These are phyloP conservation scores for Furnarius figulus DNA, from an alignment of 2,113 vertebrate genomes.

Conservation along the genomic window DNA sequence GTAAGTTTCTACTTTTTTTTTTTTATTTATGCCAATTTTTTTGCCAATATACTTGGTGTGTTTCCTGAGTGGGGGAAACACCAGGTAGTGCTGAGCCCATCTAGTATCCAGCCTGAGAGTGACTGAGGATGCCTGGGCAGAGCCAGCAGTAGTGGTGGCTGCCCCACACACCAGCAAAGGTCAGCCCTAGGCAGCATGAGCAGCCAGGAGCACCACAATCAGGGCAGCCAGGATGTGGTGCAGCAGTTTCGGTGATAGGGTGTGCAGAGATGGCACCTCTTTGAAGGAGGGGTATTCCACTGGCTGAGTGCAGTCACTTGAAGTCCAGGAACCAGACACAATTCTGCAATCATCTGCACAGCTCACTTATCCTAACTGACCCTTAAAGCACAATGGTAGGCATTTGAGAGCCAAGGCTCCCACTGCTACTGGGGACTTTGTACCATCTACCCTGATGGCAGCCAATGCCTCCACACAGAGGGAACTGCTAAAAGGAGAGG, in stretches of 20 bases:
- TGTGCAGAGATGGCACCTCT: not conserved
- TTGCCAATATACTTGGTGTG: not conserved
- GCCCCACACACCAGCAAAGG: not conserved
- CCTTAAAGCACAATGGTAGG: not conserved
- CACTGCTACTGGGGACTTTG: rapidly evolving
- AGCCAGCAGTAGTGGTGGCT: not conserved
- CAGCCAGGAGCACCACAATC: not conserved
- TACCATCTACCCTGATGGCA: not conserved
- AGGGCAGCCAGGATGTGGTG: too few species aligned
- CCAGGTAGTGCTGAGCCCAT: not conserved
- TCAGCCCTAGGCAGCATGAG: not conserved
- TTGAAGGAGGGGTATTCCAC: not conserved
- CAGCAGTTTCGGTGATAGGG: not conserved
- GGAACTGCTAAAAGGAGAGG: not conserved
- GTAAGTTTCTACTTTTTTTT: not conserved
- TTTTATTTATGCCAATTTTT: not conserved
- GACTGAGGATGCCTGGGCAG: not conserved
- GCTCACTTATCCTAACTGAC: not conserved
- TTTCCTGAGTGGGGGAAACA: not conserved
- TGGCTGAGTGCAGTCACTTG: not conserved
- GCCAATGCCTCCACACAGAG: not conserved
- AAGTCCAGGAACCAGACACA: not conserved
- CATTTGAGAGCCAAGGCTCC: not conserved
- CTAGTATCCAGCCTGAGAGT: not conserved
- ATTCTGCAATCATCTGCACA: not conserved